Base-by-base conservation (phyloP, 2,797 vertebrate genomes). In the Synaphobranchus kaupii region DNA sequence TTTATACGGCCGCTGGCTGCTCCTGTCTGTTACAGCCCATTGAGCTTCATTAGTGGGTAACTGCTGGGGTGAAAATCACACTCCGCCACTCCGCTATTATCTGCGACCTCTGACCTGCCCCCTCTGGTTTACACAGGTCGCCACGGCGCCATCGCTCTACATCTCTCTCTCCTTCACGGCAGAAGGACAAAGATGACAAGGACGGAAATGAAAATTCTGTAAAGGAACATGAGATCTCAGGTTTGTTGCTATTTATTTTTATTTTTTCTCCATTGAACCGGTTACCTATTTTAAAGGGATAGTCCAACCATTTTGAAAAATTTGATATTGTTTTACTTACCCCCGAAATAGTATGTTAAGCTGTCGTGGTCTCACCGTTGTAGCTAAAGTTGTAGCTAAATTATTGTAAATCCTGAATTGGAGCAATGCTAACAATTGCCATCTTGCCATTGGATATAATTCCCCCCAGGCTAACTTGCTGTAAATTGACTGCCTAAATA, bases 191-290 rank as follows among this genome's bases (percentile, higher is more conserved):
- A 80, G 98, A 99, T 3, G 97, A 98, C 1, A 96, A 97, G 90
- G 96, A 98, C 0, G 9, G 34, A 0, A 98, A 98, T 73, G 97
- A 98, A 73, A 94, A 96, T 54, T 0, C 90, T 0, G 90, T 87
- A 0, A 99, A 99, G 90, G 95, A 98, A 84, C 95, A 97, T 86
- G 95, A 98, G 93, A 98, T 99, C 90, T 98, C 98, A 60, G 98
- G 98, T 99, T 58, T 71, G 44, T 68, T 25, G 4, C 54, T 80
- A 34, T 25, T 80, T 34, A 34, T 56, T 17, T 12, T 80, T 80
- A 34, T 25, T 80, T 34, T 50, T 56, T 17, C 13, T 80, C 56
- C 13, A 12, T 52, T 56, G 1, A 83, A 25, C 48, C 3, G 10
- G 25, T 66, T 66, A 4, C 60, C 20, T n/a, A 34, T 2, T 28